A percentile compares a stretch with the other conserved stretches of the same genome.
phyloP scores from a whole-genome alignment of 2,888 invertebrate species.

The Microctonus aethiopoides region DNA sequence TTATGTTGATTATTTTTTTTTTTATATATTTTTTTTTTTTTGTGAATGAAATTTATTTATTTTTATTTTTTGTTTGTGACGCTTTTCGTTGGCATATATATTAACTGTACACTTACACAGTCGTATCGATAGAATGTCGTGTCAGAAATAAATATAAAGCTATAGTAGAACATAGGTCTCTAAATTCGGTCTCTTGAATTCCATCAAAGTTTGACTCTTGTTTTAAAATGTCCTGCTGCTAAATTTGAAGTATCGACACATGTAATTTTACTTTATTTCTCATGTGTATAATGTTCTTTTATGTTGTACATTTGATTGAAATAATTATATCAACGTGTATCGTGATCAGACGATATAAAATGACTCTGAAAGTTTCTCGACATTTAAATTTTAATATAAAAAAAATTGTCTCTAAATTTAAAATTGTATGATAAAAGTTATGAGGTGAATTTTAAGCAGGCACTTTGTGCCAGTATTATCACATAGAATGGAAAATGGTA shows the following conservation, averaged over 20 bases:
- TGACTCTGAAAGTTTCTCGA: neutral
- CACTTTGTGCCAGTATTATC: neutral
- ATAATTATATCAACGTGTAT: too few species aligned
- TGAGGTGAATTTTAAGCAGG: neutral
- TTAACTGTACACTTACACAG: neutral
- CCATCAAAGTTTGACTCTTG: neutral
- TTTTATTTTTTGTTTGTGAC: neutral
- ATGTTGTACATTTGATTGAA: too few species aligned
- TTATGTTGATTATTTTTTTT: too few species aligned
- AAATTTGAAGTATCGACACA: neutral
- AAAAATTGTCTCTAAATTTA: too few species aligned
- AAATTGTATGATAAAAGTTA: neutral
- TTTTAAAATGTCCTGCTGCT: conserved; percentile 11
- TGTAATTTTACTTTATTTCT: neutral
- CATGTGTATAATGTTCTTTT: too few species aligned
- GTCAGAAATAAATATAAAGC: conserved; percentile 28
- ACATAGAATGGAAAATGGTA: neutral
- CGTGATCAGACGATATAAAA: too few species aligned
- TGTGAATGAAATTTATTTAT: neutral
- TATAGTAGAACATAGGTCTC: neutral
- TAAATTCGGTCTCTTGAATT: neutral
- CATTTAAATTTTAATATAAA: neutral
- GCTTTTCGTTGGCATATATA: neutral
- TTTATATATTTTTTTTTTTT: neutral
- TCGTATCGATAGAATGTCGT: conserved; percentile 25